These are phyloP conservation scores for Pandion haliaetus DNA, from an alignment of 2,113 vertebrate species.

Conservation along the genomic window DNA sequence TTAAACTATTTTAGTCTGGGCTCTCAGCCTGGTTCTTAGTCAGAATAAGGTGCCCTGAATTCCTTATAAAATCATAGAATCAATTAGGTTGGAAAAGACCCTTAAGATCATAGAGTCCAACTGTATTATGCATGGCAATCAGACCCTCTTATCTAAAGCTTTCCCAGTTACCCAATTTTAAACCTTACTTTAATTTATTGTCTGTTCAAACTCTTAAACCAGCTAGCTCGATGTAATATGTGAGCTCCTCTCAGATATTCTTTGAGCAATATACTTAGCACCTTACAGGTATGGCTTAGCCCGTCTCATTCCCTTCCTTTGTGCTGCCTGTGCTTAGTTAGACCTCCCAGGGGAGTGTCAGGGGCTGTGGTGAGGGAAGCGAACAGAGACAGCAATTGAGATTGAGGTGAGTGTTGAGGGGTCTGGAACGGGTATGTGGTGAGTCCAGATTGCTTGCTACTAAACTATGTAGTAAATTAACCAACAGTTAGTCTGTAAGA, in stretches of 20 bases:
- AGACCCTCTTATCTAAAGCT: neutral
- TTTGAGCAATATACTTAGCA: neutral
- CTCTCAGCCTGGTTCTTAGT: neutral
- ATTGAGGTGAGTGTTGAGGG: neutral
- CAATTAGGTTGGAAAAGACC: neutral
- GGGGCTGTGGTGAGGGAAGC: neutral
- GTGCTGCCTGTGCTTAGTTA: neutral
- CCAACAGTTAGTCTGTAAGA: neutral
- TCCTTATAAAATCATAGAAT: neutral
- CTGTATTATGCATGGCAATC: neutral
- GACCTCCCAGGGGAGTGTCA: neutral
- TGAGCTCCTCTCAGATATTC: neutral
- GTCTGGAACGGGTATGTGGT: neutral
- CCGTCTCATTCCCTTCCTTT: neutral
- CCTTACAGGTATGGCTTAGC: neutral
- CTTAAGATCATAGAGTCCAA: neutral
- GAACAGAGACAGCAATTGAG: neutral
- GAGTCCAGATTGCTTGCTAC: neutral
- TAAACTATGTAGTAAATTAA: neutral
- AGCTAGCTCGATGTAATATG: neutral
- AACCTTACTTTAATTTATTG: neutral
- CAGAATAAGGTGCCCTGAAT: neutral
- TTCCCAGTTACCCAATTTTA: neutral
- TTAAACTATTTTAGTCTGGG: neutral
- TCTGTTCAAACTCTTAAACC: neutral